Evolutionary conservation across 2,797 vertebrate species (phyloP), one percentile per base, ranked within the genome.

Genomic region (Typhlichthys subterraneus): DNA sequence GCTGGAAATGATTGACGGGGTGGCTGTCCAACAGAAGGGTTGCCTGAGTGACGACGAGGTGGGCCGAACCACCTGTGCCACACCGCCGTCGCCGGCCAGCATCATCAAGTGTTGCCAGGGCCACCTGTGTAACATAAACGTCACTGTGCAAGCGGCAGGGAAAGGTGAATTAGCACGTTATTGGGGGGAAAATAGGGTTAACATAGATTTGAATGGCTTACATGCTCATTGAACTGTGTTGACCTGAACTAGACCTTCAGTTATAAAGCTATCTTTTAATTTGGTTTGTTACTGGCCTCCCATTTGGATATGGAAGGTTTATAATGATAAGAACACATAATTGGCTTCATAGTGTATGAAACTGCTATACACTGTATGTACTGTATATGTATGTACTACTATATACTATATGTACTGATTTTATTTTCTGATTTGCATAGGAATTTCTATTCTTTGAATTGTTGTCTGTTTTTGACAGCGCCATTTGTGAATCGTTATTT

Each of bases 61-160:
- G 70, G 93, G 95, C 51, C 93, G 94, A 81, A 94, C 94, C 94
- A 95, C 93, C 0, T 99, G 97, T 77, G 94, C 95, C 87, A 93
- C 87, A 0, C 94, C 95, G 0, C 94, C 94, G 0, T 95, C 96
- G 1, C 87, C 94, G 1, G 91, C 92, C 86, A 93, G 92, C 66
- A 93, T 94, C 2, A 93, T 99, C 63, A 95, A 94, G 74, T 99
- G 97, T 91, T 99, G 97, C 91, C 96, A 97, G 70, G 96, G 95
- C 13, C 91, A 98, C 89, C 93, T 98, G 89, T 99, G 97, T 83
- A 99, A 99, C 91, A 91, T 93, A 92, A 99, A 99, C 76, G 93
- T 97, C 86, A 97, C 94, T 0, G 92, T 94, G 0, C 94, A 95
- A 76, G 82, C 94, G 79, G 92, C 93, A 10, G 93, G 87, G 12